A percentile compares a stretch with the other conserved stretches of the same genome.
These are phyloP conservation scores for Eupithecia exiguata DNA, from an alignment of 2,888 invertebrate species.

Conservation along the genomic window DNA sequence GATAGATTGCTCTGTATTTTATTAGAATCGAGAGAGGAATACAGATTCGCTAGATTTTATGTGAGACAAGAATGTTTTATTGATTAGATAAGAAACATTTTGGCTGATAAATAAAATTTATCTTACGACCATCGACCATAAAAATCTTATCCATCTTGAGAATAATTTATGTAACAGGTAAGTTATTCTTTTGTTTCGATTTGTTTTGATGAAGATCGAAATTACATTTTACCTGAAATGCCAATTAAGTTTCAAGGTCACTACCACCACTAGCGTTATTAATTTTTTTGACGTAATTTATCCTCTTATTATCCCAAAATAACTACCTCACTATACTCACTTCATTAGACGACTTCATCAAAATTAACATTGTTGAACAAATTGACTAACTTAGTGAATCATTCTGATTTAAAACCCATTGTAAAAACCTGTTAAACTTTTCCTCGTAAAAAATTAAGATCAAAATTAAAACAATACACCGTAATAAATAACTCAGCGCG, in stretches of 20 bases:
- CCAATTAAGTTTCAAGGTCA: not conserved
- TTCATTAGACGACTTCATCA: not conserved
- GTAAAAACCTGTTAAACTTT: slow-evolving; percentile 2
- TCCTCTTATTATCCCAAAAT: not conserved
- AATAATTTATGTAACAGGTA: not conserved
- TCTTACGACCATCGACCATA: not conserved
- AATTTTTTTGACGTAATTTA: not conserved
- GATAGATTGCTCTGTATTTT: slow-evolving; percentile 17
- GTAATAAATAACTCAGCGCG: slow-evolving; percentile 65
- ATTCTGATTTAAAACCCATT: not conserved
- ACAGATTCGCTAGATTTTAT: slow-evolving; percentile 14
- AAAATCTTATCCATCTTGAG: not conserved
- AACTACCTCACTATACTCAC: not conserved
- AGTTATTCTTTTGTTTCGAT: not conserved
- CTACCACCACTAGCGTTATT: not conserved
- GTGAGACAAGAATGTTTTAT: slow-evolving; percentile 10
- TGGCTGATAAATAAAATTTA: slow-evolving; percentile 10
- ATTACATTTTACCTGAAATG: not conserved
- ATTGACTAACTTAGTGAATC: not conserved
- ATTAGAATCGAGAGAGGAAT: slow-evolving; percentile 12
- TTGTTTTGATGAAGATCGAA: not conserved
- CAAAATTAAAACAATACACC: slow-evolving; percentile 63
- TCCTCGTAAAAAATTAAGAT: slow-evolving; percentile 23
- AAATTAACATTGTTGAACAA: not conserved
- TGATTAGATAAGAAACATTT: slow-evolving; percentile 5